These are phyloP conservation scores for Saturnia japonica DNA, from an alignment of 2,888 invertebrate genomes.

Conservation along the genomic window DNA sequence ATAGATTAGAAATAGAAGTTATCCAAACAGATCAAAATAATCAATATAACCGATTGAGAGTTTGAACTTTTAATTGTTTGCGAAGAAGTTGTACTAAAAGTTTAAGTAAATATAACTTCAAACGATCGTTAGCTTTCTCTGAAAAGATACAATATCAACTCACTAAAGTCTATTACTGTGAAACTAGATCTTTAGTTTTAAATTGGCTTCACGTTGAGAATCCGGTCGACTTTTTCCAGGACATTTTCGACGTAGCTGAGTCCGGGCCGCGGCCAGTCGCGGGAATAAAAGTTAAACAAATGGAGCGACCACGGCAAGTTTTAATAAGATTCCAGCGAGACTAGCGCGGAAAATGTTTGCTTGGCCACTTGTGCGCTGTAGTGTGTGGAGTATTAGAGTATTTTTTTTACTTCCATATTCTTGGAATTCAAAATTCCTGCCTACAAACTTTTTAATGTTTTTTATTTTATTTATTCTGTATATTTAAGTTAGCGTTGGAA, in stretches of 20 bases:
- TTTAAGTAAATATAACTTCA: neutral
- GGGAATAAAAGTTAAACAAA: conserved; percentile 54
- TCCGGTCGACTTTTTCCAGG: conserved; percentile 27
- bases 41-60: neutral
- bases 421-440: no score
- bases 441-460: no score
- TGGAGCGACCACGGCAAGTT: conserved; percentile 45
- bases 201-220: conserved; percentile 11
- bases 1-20: no score
- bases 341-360: conserved; percentile 41
- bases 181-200: conserved; percentile 18
- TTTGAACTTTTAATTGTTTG: neutral
- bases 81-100: neutral
- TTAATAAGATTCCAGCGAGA: conserved; percentile 53
- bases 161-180: neutral
- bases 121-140: neutral
- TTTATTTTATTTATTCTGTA: no score
- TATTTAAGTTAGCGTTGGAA: no score
- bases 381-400: conserved; percentile 1
- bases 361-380: conserved; percentile 35
- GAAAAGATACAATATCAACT: neutral
- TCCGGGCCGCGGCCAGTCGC: conserved; percentile 25
- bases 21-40: neutral
- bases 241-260: conserved; percentile 30
- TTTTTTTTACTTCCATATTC: conserved; percentile 1